Percentiles rank a stretch among this genome's conserved stretches.
phyloP scores from a whole-genome alignment of 2,113 vertebrate genomes.

The Leiothrix lutea region DNA sequence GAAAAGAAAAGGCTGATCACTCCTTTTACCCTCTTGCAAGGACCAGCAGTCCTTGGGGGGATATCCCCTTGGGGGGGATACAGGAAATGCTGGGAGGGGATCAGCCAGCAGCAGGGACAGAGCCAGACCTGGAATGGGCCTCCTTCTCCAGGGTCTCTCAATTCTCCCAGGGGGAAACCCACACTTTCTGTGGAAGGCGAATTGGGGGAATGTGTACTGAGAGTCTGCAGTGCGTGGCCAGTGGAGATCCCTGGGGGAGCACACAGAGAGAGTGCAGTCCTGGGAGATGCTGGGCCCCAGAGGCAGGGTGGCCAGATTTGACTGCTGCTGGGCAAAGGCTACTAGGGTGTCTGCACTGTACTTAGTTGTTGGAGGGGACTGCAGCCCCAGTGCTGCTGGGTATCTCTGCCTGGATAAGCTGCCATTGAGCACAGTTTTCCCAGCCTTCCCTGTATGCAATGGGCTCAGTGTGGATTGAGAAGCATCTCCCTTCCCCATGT shows the following conservation, averaged over 20 bases:
- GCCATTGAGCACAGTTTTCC: neutral
- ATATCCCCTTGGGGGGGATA: too few species aligned
- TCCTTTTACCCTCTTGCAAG: neutral
- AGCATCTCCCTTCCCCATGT: neutral
- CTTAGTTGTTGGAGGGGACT: neutral
- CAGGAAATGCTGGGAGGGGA: neutral
- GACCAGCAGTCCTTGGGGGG: neutral
- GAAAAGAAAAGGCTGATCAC: neutral
- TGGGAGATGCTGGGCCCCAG: neutral
- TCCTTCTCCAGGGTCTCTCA: neutral
- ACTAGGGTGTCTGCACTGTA: neutral
- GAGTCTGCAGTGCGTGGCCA: neutral
- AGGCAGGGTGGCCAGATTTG: neutral
- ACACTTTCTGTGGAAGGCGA: fast-evolving
- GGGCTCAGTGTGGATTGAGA: neutral
- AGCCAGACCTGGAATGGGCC: neutral
- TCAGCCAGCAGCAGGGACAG: neutral
- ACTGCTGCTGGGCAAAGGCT: neutral
- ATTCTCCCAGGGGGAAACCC: neutral
- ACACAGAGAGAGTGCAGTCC: neutral
- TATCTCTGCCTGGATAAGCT: neutral
- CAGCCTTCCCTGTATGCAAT: neutral
- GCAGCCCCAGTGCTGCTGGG: neutral
- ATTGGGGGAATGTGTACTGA: neutral
- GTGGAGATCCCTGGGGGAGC: neutral